Evolutionary conservation across 2,888 invertebrate species (phyloP).

Genomic region (Oscheius sp.): DNA sequence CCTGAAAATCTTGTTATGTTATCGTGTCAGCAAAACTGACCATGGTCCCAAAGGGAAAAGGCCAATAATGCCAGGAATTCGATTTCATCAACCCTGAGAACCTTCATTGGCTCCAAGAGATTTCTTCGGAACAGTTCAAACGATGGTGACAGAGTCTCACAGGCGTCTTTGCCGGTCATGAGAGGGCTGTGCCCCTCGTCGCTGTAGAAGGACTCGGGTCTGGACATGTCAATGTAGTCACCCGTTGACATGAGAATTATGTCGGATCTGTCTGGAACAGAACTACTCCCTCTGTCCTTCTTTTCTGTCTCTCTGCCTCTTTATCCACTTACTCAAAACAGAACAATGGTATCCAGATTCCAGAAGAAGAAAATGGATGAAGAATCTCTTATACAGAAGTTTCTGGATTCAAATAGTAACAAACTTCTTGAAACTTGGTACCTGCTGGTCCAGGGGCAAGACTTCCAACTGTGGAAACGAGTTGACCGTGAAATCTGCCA

Average conservation of each 20-base stretch:
- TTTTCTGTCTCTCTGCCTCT: too few species aligned
- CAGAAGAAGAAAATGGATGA: constrained; percentile 7
- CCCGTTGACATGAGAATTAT: constrained; percentile 8
- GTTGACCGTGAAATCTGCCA: constrained; percentile 9
- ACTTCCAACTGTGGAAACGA: constrained; percentile 1
- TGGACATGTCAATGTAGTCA: constrained; percentile 7
- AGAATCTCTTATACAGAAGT: not conserved
- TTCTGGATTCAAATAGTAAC: not conserved
- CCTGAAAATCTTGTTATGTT: not conserved
- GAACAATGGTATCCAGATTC: constrained; percentile 22
- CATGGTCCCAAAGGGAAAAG: constrained; percentile 17
- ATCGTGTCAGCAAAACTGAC: not conserved
- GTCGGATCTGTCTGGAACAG: constrained; percentile 2
- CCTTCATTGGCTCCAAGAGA: constrained; percentile 12
- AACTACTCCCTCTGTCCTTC: not conserved
- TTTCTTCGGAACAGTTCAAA: constrained; percentile 15
- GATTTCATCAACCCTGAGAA: constrained; percentile 19
- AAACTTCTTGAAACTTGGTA: not conserved
- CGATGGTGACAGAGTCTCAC: not conserved
- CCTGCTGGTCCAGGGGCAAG: constrained; percentile 6
- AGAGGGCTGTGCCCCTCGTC: constrained; percentile 1
- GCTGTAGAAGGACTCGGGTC: constrained; percentile 13
- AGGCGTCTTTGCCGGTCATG: constrained; percentile 15
- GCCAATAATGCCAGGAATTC: constrained; percentile 18
- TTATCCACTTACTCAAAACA: not conserved